These are phyloP conservation scores for Euura lappo DNA, from an alignment of 1,140 invertebrate species.

Conservation along the genomic window DNA sequence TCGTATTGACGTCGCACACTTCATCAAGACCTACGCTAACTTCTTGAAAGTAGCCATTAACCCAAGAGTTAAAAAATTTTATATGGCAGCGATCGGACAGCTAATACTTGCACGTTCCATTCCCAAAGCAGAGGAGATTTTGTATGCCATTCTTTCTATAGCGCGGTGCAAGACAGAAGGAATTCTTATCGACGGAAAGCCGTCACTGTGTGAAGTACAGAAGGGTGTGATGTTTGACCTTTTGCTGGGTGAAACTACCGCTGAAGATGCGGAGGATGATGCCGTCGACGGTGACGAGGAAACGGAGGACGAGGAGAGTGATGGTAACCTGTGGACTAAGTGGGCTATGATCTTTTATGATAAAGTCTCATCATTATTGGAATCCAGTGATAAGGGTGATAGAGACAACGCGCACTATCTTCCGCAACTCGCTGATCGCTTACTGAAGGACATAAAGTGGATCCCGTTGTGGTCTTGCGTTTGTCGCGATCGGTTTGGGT, in stretches of 20 bases:
- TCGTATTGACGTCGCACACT: slow-evolving; percentile 27
- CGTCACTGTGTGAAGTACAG: neutral
- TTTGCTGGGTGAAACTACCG: neutral
- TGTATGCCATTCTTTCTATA: neutral
- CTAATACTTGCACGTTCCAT: neutral
- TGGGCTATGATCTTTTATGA: neutral
- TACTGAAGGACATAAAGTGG: slow-evolving; percentile 8
- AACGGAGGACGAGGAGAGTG: neutral
- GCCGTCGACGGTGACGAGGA: neutral
- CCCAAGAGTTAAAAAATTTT: slow-evolving; percentile 20
- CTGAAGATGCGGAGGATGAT: neutral
- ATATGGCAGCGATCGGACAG: slow-evolving; percentile 8
- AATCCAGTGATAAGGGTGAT: neutral
- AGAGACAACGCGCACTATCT: slow-evolving; percentile 15
- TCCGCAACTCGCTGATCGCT: slow-evolving; percentile 10
- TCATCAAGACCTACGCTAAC: slow-evolving; percentile 21
- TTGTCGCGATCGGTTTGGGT: slow-evolving; percentile 13
- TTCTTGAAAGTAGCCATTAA: slow-evolving; percentile 13
- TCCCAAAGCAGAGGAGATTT: neutral
- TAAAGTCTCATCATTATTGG: neutral
- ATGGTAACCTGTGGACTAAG: neutral
- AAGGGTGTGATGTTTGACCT: neutral
- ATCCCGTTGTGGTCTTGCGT: slow-evolving; percentile 22
- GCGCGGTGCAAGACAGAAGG: neutral
- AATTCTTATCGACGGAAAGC: neutral